A percentile compares a stretch with the other conserved stretches of the same genome.
phyloP scores from a whole-genome alignment of 2,797 vertebrate species.

The Macropodus opercularis region DNA sequence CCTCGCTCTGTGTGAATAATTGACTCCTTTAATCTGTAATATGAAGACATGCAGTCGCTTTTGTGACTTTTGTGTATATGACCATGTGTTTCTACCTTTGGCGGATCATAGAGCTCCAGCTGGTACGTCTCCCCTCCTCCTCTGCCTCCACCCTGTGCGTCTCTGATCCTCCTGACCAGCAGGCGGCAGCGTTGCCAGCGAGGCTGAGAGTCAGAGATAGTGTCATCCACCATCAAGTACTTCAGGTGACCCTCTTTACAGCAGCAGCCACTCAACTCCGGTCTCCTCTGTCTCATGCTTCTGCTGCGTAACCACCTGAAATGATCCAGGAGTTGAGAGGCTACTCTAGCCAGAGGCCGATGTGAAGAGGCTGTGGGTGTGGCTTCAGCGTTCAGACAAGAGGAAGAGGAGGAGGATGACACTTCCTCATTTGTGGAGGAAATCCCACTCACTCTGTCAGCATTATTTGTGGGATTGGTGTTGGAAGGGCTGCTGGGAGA shows the following conservation, averaged over 20 bases:
- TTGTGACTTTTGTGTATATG: neutral
- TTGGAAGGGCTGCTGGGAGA: slow-evolving; percentile 55
- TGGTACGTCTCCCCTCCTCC: slow-evolving; percentile 77
- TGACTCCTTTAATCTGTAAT: neutral
- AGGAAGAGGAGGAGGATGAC: slow-evolving; percentile 56
- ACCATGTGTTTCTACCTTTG: slow-evolving; percentile 86
- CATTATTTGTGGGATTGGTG: slow-evolving; percentile 46
- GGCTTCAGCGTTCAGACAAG: slow-evolving; percentile 55
- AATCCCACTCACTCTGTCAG: slow-evolving; percentile 62
- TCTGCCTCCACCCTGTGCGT: slow-evolving; percentile 54
- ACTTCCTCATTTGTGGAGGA: slow-evolving; percentile 56
- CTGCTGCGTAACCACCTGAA: slow-evolving; percentile 75
- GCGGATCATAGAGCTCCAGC: slow-evolving; percentile 94
- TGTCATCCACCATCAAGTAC: slow-evolving; percentile 93
- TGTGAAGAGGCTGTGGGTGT: slow-evolving; percentile 35
- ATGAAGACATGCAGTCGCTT: neutral
- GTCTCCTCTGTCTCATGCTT: slow-evolving; percentile 76
- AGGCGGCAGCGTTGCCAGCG: slow-evolving; percentile 92
- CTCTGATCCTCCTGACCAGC: slow-evolving; percentile 84
- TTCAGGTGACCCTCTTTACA: slow-evolving; percentile 90
- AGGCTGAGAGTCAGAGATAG: slow-evolving; percentile 88
- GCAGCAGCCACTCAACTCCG: slow-evolving; percentile 80
- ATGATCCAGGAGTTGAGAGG: slow-evolving; percentile 52
- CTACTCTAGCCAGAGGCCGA: slow-evolving; percentile 26
- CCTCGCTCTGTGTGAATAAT: neutral